Conservation (phyloP, 2,113 vertebrate species). For the Hemibagrus wyckioides region DNA sequence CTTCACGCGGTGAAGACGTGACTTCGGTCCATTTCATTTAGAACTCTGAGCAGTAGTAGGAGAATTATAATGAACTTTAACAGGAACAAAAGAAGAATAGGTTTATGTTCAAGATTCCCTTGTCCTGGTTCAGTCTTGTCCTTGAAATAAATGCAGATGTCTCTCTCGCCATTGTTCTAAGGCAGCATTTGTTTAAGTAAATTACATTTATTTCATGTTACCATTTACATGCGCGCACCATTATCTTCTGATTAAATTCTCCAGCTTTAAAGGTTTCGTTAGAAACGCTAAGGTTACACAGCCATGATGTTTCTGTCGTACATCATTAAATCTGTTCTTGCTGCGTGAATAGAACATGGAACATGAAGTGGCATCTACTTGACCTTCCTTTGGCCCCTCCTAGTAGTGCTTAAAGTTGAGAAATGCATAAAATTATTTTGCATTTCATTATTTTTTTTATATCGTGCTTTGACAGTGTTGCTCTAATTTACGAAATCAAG, state of each 20-base stretch:
- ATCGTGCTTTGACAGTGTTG: background rate
- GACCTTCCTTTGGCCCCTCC: background rate
- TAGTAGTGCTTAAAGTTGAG: background rate
- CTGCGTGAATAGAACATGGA: background rate
- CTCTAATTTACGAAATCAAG: background rate
- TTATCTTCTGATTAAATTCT: conserved; percentile 7
- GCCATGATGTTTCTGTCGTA: background rate
- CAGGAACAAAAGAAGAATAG: background rate
- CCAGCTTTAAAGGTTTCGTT: background rate
- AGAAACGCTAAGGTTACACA: background rate
- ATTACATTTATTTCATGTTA: background rate
- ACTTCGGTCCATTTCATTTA: background rate
- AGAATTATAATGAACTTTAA: background rate
- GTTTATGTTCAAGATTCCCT: background rate
- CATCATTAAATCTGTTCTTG: background rate
- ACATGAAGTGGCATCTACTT: background rate
- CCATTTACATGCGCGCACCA: background rate
- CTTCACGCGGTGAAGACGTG: background rate
- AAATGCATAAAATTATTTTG: background rate
- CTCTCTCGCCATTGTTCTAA: background rate
- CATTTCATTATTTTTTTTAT: background rate
- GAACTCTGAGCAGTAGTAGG: background rate
- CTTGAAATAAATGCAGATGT: background rate
- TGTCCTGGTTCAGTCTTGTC: background rate
- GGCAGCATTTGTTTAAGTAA: background rate